Conservation (phyloP, 92 coral and sea anemone genomes). For the Paramuricea clavata region DNA sequence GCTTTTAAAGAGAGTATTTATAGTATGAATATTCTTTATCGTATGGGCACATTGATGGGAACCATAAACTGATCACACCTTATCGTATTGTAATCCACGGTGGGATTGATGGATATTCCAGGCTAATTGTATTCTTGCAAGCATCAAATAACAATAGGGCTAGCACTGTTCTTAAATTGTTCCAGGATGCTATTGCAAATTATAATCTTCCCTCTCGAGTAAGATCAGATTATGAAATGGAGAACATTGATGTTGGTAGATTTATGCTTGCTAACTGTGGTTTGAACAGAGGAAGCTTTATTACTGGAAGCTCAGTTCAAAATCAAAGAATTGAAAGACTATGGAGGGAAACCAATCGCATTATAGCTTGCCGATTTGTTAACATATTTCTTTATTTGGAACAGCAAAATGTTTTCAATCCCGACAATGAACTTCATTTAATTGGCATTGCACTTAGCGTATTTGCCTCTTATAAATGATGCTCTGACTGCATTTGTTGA, state of each 20-base stretch:
- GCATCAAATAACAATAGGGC: conserved; percentile 58
- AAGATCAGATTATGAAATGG: conserved; percentile 53
- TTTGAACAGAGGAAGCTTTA: conserved; percentile 64
- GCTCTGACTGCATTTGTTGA: conserved; percentile 1
- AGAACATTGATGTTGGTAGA: conserved; percentile 44
- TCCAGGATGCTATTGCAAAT: conserved; percentile 46
- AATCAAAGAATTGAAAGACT: conserved; percentile 39
- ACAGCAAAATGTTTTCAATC: conserved; percentile 5
- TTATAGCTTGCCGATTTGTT: conserved; percentile 10
- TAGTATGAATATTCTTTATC: too few species aligned
- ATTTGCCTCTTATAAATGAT: conserved; percentile 5
- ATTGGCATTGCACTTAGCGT: conserved; percentile 24
- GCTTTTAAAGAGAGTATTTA: not conserved
- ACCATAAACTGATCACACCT: conserved; percentile 52
- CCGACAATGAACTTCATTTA: conserved; percentile 7
- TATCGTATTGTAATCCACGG: conserved; percentile 62
- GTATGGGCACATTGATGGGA: conserved; percentile 65
- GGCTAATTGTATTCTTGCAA: conserved; percentile 54
- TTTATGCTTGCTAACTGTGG: conserved; percentile 56
- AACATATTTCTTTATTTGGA: conserved; percentile 7
- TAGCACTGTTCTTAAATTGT: conserved; percentile 41
- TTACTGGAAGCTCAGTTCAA: conserved; percentile 70
- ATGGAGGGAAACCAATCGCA: conserved; percentile 8
- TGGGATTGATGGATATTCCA: conserved; percentile 61
- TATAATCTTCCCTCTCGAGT: conserved; percentile 54